Evolutionary conservation across 2,888 invertebrate genomes (phyloP).

Genomic region (Conistra vaccinii): DNA sequence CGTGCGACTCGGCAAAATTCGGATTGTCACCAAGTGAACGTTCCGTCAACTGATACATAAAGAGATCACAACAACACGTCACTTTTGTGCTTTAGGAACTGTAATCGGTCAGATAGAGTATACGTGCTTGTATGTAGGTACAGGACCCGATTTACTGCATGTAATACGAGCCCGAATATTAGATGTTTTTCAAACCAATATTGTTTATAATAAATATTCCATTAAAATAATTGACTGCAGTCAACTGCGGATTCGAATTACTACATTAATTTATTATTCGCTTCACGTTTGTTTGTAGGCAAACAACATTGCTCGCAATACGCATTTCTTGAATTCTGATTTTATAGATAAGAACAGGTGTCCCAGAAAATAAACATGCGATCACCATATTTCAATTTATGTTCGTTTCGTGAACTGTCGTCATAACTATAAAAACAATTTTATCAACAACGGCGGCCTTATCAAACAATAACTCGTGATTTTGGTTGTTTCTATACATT

Average conservation of each 20-base stretch:
- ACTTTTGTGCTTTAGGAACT: constrained; percentile 8
- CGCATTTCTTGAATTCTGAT: constrained; percentile 40
- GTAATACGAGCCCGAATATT: constrained; percentile 10
- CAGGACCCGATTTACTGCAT: constrained; percentile 1
- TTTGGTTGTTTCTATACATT: constrained; percentile 64
- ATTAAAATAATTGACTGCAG: constrained; percentile 10
- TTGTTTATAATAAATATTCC: background rate
- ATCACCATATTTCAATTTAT: constrained; percentile 25
- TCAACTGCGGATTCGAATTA: constrained; percentile 21
- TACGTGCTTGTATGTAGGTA: background rate
- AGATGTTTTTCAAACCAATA: constrained; percentile 23
- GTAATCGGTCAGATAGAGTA: constrained; percentile 65
- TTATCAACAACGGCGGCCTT: constrained; percentile 69
- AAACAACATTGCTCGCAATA: constrained; percentile 27
- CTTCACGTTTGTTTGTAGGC: constrained; percentile 39
- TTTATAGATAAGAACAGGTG: constrained; percentile 46
- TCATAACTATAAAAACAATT: constrained; percentile 62
- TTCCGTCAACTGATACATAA: constrained; percentile 52
- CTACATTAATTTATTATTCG: constrained; percentile 22
- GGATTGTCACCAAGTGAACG: constrained; percentile 64
- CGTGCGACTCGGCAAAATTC: constrained; percentile 74
- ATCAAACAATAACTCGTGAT: constrained; percentile 78
- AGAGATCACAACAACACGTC: constrained; percentile 63
- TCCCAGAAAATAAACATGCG: constrained; percentile 54
- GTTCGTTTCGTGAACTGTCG: constrained; percentile 50